Conservation (phyloP, 2,113 vertebrate species). For the Salvelinus alpinus region DNA sequence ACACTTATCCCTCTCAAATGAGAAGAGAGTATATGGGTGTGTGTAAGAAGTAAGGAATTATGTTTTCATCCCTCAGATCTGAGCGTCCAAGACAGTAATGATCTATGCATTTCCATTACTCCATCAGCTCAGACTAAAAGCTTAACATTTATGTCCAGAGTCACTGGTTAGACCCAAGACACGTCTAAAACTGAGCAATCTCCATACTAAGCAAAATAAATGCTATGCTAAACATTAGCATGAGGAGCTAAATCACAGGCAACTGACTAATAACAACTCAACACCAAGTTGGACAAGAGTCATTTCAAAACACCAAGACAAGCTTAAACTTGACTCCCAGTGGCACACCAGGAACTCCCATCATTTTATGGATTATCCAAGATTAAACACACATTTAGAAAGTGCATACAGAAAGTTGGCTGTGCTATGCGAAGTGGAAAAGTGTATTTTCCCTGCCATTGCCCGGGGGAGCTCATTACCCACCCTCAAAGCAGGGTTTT, state of each 20-base stretch:
- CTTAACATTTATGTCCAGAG: too few relatives aligned
- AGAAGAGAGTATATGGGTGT: background rate
- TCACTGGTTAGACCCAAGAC: too few relatives aligned
- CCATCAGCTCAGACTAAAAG: background rate
- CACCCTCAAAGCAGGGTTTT: conserved; percentile 41
- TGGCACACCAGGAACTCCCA: background rate
- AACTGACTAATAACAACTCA: background rate
- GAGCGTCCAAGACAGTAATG: background rate
- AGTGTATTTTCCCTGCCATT: conserved; percentile 19
- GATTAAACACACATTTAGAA: conserved; percentile 13
- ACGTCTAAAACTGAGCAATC: too few relatives aligned
- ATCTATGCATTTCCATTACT: background rate
- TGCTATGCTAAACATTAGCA: too few relatives aligned
- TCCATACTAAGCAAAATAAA: too few relatives aligned
- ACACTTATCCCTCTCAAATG: background rate
- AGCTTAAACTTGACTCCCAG: background rate
- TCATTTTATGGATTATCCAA: conserved; percentile 28
- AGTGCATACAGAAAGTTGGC: background rate
- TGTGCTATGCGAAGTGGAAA: background rate
- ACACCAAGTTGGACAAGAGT: background rate
- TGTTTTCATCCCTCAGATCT: background rate
- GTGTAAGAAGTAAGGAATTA: background rate
- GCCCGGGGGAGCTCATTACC: conserved; percentile 56
- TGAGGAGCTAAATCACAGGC: too few relatives aligned
- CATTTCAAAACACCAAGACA: conserved; percentile 12